A percentile compares a stretch with the other conserved stretches of the same genome.
These are phyloP conservation scores for Dicrostonyx torquatus DNA, from an alignment of 2,797 vertebrate genomes.

Conservation along the genomic window DNA sequence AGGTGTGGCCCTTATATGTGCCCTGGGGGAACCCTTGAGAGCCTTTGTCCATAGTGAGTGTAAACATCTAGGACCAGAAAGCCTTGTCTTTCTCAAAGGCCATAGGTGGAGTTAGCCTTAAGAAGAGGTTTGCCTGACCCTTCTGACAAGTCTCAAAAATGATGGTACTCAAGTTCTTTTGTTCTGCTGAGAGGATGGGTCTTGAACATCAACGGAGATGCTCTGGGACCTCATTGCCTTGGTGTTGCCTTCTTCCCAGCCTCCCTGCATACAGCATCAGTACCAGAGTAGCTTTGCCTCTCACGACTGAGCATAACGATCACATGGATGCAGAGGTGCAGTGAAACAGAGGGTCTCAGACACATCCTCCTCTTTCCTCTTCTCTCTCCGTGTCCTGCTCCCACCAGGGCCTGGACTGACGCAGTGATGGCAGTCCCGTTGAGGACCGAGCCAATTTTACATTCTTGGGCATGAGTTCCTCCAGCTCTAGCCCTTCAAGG, in stretches of 20 bases:
- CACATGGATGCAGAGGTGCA: background rate
- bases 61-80: background rate
- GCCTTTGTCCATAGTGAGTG: background rate
- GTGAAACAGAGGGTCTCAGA: background rate
- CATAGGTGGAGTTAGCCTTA: constrained; percentile 87
- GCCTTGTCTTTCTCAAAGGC: constrained; percentile 85
- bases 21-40: background rate
- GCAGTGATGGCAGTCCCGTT: background rate
- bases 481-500: background rate
- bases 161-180: constrained; percentile 88
- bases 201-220: constrained; percentile 89
- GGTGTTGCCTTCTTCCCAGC: constrained; percentile 88
- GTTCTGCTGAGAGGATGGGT: constrained; percentile 86
- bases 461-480: background rate
- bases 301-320: no score
- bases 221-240: constrained; percentile 84
- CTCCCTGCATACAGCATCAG: background rate
- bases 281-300: background rate
- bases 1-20: constrained; percentile 88
- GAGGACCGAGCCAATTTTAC: background rate
- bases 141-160: constrained; percentile 89
- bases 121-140: constrained; percentile 87
- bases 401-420: background rate
- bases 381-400: background rate
- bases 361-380: background rate